Evolutionary conservation across 2,113 vertebrate genomes (phyloP).

Genomic region (Nanorana parkeri): DNA sequence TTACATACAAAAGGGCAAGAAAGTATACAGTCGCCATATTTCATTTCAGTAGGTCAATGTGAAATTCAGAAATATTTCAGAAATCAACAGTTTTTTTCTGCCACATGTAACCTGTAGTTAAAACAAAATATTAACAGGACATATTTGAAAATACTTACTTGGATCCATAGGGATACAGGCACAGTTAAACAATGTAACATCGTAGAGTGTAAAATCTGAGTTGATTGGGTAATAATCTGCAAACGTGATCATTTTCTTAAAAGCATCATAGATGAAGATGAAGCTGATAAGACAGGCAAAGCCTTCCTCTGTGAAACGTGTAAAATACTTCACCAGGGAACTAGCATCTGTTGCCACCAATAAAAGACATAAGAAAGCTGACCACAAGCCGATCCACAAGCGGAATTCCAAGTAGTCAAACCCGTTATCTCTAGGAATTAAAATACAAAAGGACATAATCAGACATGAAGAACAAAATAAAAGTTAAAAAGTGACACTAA

Average conservation of each 20-base stretch:
- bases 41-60: too few species aligned
- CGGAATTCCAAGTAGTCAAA: conserved; percentile 98
- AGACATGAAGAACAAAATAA: background rate
- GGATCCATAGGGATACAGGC: conserved; percentile 80
- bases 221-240: conserved; percentile 93
- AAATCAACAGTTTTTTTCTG: too few species aligned
- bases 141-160: conserved; percentile 71
- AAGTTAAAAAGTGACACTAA: too few species aligned
- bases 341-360: conserved; percentile 95
- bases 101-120: too few species aligned
- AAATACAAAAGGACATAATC: background rate
- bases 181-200: conserved; percentile 87
- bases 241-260: conserved; percentile 98
- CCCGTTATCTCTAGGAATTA: conserved; percentile 80
- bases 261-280: conserved; percentile 98
- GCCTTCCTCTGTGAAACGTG: conserved; percentile 96
- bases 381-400: conserved; percentile 98
- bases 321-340: conserved; percentile 97
- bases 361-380: conserved; percentile 89
- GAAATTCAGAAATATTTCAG: too few species aligned
- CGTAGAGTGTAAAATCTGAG: conserved; percentile 79
- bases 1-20: too few species aligned
- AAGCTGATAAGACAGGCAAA: conserved; percentile 98
- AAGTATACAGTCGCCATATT: too few species aligned
- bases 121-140: too few species aligned